phyloP scores from a whole-genome alignment of 1,140 invertebrate genomes.

The Sinonovacula constricta region DNA sequence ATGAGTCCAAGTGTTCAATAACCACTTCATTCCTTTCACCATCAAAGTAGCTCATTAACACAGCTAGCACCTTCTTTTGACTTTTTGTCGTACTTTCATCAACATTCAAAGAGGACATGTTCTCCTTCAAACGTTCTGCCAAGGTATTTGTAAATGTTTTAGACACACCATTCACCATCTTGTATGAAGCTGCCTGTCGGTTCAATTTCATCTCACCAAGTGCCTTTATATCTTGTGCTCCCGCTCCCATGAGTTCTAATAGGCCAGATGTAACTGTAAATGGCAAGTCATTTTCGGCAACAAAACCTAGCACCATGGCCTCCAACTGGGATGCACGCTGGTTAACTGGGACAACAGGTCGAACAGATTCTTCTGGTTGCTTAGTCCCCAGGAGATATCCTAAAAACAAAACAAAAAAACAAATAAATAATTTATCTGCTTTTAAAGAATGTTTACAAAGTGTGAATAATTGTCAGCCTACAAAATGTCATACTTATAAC shows the following conservation, averaged over 20 bases:
- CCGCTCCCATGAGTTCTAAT: neutral
- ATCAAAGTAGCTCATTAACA: too few relatives aligned
- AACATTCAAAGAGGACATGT: neutral
- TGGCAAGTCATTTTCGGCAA: slow-evolving; percentile 13
- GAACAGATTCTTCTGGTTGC: neutral
- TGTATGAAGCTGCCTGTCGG: slow-evolving; percentile 3
- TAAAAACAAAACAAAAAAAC: neutral
- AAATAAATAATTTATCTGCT: neutral
- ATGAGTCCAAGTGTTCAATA: too few relatives aligned
- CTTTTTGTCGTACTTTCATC: too few relatives aligned
- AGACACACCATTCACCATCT: too few relatives aligned
- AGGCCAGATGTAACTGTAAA: slow-evolving; percentile 2
- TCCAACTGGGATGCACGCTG: slow-evolving; percentile 6
- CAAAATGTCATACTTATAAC: neutral
- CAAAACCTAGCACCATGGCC: slow-evolving; percentile 14
- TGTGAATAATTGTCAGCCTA: neutral
- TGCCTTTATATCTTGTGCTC: neutral
- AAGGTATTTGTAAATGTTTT: neutral
- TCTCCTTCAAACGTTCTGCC: neutral
- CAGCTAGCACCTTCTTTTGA: too few relatives aligned
- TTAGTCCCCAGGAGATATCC: neutral
- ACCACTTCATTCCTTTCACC: too few relatives aligned
- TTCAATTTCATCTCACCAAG: neutral
- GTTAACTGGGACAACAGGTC: slow-evolving; percentile 8
- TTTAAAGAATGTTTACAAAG: neutral